Base-by-base conservation (phyloP, 2,113 vertebrate genomes). In the Tretioscincus oriximinensis region DNA sequence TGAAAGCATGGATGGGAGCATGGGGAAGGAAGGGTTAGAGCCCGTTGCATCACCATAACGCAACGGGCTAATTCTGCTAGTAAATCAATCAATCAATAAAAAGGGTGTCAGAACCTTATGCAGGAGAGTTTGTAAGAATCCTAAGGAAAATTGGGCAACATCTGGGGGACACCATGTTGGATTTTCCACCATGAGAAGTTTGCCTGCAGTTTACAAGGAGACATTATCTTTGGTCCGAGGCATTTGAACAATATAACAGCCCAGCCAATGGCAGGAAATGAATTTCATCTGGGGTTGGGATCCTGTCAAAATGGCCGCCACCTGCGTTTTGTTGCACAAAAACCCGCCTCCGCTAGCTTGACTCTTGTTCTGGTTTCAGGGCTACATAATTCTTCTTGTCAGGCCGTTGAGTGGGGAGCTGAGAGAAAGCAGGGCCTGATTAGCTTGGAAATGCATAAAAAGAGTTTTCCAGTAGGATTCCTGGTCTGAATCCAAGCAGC, bases 401-500 rank as follows among this genome's bases (percentile, higher is more conserved):
- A 76, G 66, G 63, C 54, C 76, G 73, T 63, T 82, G 80, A 82
- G 80, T 69, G 73, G 65, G 21, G 66, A 76, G 35, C 54, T 70
- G 73, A 76, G 64, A 81, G 54, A 76, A 76, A 82, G 35, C 35
- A 69, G 65, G 65, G 26, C n/a, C 60, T 61, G 65, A 67, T 69
- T 82, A 82, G 67, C 47, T 76, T 82, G 80, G 80, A 76, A 82
- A 49, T 49, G 73, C 80, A 63, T 82, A 69, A 82, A 82, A 70
- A 76, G 73, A 76, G 73, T 76, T 70, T 58, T 82, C 73, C 73
- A 76, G 80, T 66, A 70, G 1, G 54, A 76, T 69, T 69, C 54
- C 80, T 82, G 80, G 76, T 54, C 76, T 47, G 76, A 63, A 70
- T 82, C 80, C 80, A 82, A 82, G 80, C 80, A 82, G 80, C 80